Evolutionary conservation across 2,113 vertebrate species (phyloP).

Genomic region (Ciconia maguari): DNA sequence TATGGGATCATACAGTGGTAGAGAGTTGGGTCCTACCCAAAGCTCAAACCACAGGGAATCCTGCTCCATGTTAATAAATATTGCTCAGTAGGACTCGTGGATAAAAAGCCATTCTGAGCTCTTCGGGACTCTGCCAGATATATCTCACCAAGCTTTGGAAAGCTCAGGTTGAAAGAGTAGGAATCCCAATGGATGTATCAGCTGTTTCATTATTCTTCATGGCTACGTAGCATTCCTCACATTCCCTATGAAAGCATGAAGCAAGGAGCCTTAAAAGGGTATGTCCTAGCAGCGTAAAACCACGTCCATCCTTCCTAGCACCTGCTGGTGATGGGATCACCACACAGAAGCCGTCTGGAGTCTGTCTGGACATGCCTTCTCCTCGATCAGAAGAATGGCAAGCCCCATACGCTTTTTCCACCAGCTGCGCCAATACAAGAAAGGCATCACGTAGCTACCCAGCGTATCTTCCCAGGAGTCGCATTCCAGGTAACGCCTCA

Average conservation of each 20-base stretch:
- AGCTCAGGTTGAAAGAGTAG: neutral
- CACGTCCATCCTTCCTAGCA: neutral
- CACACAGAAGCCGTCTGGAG: rapidly evolving
- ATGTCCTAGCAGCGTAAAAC: neutral
- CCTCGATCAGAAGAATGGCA: neutral
- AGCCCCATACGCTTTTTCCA: neutral
- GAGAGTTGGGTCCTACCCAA: neutral
- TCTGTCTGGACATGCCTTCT: neutral
- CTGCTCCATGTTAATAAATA: neutral
- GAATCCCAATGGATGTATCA: neutral
- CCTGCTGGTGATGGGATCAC: neutral
- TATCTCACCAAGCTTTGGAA: neutral
- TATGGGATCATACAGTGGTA: neutral
- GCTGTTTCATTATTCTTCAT: neutral
- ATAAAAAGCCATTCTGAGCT: neutral
- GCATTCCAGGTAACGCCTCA: neutral
- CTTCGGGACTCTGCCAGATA: neutral
- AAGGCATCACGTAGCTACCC: neutral
- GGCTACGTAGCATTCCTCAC: rapidly evolving
- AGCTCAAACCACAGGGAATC: neutral
- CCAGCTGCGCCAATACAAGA: neutral
- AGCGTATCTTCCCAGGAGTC: rapidly evolving
- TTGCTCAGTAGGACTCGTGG: neutral
- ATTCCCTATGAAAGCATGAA: neutral
- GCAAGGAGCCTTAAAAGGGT: neutral